Conservation (phyloP, 53 echinoderm and acorn worm species). For the Zoroaster sp. region DNA sequence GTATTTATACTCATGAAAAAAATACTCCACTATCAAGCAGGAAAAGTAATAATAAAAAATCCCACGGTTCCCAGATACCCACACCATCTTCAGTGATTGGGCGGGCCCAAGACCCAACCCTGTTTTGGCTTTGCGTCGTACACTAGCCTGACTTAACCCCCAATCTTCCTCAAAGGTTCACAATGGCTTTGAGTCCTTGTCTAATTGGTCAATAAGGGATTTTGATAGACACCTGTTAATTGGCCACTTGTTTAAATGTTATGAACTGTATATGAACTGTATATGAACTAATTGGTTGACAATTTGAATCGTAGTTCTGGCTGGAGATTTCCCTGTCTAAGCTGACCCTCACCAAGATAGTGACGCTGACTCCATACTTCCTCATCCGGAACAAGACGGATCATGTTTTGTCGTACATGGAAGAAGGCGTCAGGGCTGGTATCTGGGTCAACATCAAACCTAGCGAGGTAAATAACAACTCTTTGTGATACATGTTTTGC, state of each 20-base stretch:
- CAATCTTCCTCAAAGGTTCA: no score
- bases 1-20: not conserved
- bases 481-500: no score
- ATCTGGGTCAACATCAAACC: slow-evolving; percentile 98
- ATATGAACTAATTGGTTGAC: no score
- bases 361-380: slow-evolving; percentile 95
- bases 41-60: not conserved
- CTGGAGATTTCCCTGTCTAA: slow-evolving; percentile 90
- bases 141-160: no score
- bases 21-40: not conserved
- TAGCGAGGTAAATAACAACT: slow-evolving; percentile 68
- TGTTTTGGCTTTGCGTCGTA: not conserved
- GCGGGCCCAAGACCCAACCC: not conserved
- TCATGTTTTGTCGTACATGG: slow-evolving; percentile 75
- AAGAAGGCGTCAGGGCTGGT: slow-evolving; percentile 91
- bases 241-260: no score
- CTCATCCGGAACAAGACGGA: slow-evolving; percentile 89
- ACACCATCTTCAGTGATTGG: not conserved
- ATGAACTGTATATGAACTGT: no score
- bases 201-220: no score
- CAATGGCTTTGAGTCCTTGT: no score
- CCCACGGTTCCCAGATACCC: not conserved
- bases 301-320: slow-evolving; percentile 76
- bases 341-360: slow-evolving; percentile 95
- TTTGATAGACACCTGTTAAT: no score